Evolutionary conservation across 1,140 invertebrate genomes (phyloP), one percentile per base, ranked within the genome.

Genomic region (Drosophila willistoni): DNA sequence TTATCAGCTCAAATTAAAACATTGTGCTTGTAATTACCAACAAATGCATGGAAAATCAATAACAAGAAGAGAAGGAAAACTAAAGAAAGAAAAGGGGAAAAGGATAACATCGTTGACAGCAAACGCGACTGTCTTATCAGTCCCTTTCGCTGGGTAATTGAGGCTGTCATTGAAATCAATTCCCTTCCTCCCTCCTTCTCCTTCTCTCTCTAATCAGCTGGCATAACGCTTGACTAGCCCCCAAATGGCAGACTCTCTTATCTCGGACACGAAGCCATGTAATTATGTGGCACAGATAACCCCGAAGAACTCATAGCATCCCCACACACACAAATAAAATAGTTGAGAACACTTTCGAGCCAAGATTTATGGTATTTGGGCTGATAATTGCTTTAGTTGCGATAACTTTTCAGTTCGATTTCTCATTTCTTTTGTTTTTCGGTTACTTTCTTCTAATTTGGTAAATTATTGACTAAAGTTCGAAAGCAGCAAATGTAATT

Each of bases 181-280:
- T 12, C 7, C 44, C 17, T 10, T 3, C 5, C n/a, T 22, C n/a
- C n/a, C 14, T 7, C 2, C 14, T 2, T 19, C 41, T 36, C 41
- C 68, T 64, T 57, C 13, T 19, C 59, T 56, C 62, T 83, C 83
- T 89, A 89, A 87, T 87, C 83, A 71, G 77, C 68, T 73, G 80
- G 70, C 84, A 87, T 89, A 89, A 89, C 83, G 83, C 83, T 87
- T 89, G 84, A 87, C 57, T 87, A 77, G 84, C 65, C 79, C 68
- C 74, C 72, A 73, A 29, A 87, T 42, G 34, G 47, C 68, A 71
- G 29, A 73, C 47, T 13, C 22, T 65, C 77, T 87, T 87, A 87
- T 87, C 83, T 87, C 83, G 57, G 57, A 64, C 59, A 60, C 65
- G 42, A 66, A 47, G 41, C 66, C 64, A 68, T 68, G 70, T 89